Evolutionary conservation across 2,797 vertebrate genomes (phyloP), one percentile per base, ranked within the genome.

Genomic region (Artibeus lituratus): DNA sequence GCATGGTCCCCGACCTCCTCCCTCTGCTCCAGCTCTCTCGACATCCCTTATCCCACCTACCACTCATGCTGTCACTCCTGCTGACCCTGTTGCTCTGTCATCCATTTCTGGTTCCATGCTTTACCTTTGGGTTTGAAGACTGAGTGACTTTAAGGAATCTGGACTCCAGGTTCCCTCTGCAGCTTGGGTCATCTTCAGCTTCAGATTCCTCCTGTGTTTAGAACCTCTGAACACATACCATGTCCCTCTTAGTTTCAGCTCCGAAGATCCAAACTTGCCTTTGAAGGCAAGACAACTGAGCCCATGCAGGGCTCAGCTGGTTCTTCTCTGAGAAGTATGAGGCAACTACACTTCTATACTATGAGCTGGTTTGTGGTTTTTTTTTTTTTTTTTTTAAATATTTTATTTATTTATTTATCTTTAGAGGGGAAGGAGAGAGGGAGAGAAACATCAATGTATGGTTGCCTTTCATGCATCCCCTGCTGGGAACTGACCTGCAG

Each of bases 31-130:
- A 22, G 44, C 24, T 49, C 11, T 65, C 18, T 9, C 44, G 44
- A 11, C 29, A 4, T 21, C 0, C 2, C 14, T 7, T 26, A 6
- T 51, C 37, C 21, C 0, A 0, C 24, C 9, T 0, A 19, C 26
- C 9, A 0, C 10, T 15, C 16, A 7, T 7, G 18, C 29, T 8
- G 21, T 37, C 85, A 55, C 26, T 70, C 42, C 49, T 51, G n/a
- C 24, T 80, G 39, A 37, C 4, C 22, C 51, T 74, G 78, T 73
- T 47, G 35, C 49, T 55, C 65, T 72, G 62, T 70, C 14, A 7
- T 22, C 37, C 4, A 1, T 42, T 80, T 77, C 87, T n/a, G 51
- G 26, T 70, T 94, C 55, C 73, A 16, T 24, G 39, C 16, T 76
- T 39, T 32, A 35, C 12, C 51, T 35, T 86, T 35, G 29, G 21